These are phyloP conservation scores for Bucorvus abyssinicus DNA, from an alignment of 2,797 vertebrate genomes.

Conservation along the genomic window DNA sequence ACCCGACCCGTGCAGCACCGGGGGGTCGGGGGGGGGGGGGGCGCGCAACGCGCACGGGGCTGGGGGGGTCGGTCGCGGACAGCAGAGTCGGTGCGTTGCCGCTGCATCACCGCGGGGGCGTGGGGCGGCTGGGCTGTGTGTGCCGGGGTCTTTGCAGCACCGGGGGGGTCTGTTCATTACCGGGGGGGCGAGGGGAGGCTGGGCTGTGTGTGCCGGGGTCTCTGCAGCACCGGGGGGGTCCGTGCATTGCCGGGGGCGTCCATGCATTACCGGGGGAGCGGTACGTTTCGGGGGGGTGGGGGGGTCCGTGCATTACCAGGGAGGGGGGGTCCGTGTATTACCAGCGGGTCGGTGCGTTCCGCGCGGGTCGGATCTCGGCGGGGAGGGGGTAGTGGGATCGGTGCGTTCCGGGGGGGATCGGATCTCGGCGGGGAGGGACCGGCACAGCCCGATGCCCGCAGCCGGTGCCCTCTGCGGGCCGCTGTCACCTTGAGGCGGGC, in stretches of 20 bases:
- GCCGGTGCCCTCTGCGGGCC: background rate
- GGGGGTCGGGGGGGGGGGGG: background rate
- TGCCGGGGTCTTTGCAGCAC: background rate
- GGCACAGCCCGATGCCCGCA: background rate
- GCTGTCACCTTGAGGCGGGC: slow-evolving; percentile 9
- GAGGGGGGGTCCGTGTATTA: background rate
- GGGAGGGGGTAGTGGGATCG: background rate
- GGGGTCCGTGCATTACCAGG: background rate
- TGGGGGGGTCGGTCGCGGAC: too few relatives aligned
- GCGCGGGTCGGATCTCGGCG: background rate
- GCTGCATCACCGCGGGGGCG: background rate
- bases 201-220: too few relatives aligned
- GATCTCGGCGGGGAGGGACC: background rate
- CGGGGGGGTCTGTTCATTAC: background rate
- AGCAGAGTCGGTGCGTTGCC: background rate
- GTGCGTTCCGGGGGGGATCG: background rate
- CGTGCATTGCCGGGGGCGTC: background rate
- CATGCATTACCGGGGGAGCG: background rate
- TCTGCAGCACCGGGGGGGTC: too few relatives aligned
- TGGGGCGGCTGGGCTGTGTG: too few relatives aligned
- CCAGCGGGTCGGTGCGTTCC: too few relatives aligned
- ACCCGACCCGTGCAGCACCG: background rate
- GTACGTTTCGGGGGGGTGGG: too few relatives aligned
- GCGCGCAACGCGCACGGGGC: too few relatives aligned
- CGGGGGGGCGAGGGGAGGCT: background rate